Evolutionary conservation across 1,140 invertebrate species (phyloP), one percentile per base, ranked within the genome.

Genomic region (Sycobia sp.): DNA sequence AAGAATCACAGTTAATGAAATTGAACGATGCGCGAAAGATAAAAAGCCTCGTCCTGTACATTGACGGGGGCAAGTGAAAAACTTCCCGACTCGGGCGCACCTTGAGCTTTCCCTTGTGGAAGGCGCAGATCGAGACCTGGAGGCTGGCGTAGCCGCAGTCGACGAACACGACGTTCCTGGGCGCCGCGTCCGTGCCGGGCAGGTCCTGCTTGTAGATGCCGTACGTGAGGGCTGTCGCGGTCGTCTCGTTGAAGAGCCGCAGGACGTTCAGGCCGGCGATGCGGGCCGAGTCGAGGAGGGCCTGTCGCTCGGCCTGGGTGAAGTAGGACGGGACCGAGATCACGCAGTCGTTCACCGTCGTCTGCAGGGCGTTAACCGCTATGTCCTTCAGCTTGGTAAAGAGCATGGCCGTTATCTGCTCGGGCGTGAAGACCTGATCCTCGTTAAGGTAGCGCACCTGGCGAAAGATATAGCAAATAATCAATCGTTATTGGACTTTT

Each of bases 161-260:
- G 39, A 98, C 90, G 81, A 98, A 97, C 1, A 95, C 87, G 27
- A 97, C 91, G 81, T 95, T 92, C 62, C 91, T 85, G 0, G 95
- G 90, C 67, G 93, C 90, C 64, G 95, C 91, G 70, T 95, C 93
- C 3, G 88, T 82, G 44, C 86, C 85, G 23, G 96, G 96, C 56
- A 98, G 82, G 81, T 98, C 96, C 76, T 96, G 91, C 79, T 97
- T 97, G 76, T 98, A 99, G 76, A 99, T 97, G 63, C 96, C 97
- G 82, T 99, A 99, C 23, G 91, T 89, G 22, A 99, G 82, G 23
- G 95, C 95, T 55, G 94, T 95, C 5, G 97, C 96, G 14, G 96
- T 95, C 16, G 96, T 95, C 83, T 99, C 97, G 80, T 99, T 99
- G 84, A 99, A 91, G 29, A 99, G 82, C 62, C 94, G 88, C 32